Conservation (phyloP, 2,797 vertebrate genomes). For the Columba guinea region DNA sequence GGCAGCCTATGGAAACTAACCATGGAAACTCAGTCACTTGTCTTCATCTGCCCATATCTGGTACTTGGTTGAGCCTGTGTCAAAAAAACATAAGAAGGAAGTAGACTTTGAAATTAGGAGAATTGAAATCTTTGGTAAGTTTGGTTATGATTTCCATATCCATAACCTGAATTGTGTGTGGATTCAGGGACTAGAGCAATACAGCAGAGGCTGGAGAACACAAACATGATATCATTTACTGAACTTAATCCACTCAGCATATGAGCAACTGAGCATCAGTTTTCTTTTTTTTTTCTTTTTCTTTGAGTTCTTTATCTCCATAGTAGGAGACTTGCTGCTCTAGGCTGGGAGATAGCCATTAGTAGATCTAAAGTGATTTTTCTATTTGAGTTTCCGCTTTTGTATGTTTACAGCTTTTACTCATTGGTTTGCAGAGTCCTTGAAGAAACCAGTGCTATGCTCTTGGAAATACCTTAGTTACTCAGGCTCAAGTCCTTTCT, state of each 20-base stretch:
- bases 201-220: background rate
- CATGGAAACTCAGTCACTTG: background rate
- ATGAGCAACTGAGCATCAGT: background rate
- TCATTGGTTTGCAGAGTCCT: background rate
- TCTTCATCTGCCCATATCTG: background rate
- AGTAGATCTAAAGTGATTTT: background rate
- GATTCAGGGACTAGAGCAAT: rapidly evolving
- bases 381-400: background rate
- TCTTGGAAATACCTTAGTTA: background rate
- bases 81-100: background rate
- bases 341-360: background rate
- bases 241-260: background rate
- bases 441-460: background rate
- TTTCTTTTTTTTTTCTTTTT: background rate
- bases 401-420: background rate
- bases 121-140: background rate
- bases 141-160: background rate
- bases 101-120: background rate
- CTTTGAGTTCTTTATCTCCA: background rate
- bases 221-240: background rate
- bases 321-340: background rate
- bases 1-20: background rate
- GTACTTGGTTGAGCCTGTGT: background rate
- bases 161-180: background rate
- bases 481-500: background rate